phyloP scores from a whole-genome alignment of 2,113 vertebrate species.

The Epinephelus cyanopodus region DNA sequence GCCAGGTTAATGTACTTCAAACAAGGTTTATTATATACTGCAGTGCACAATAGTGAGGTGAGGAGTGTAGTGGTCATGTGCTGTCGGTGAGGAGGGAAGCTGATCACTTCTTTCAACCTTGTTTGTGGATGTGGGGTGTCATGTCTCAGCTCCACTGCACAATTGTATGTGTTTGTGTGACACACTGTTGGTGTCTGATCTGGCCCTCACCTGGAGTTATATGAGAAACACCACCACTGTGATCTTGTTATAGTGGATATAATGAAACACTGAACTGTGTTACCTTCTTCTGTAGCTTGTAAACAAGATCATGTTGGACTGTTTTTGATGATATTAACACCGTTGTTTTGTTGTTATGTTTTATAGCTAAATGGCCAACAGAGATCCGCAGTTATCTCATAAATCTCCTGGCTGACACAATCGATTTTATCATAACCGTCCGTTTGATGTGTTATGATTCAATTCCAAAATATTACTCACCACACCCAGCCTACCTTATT shows the following conservation, averaged over 20 bases:
- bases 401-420: background rate
- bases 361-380: background rate
- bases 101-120: conserved; percentile 31
- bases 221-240: background rate
- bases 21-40: conserved; percentile 84
- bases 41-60: conserved; percentile 75
- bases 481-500: background rate
- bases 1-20: conserved; percentile 86
- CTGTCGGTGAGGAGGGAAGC: conserved; percentile 48
- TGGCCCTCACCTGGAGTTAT: background rate
- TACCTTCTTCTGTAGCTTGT: background rate
- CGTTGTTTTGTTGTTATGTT: conserved; percentile 14
- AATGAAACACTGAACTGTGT: background rate
- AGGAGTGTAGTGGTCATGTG: conserved; percentile 48
- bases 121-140: conserved; percentile 20
- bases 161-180: background rate
- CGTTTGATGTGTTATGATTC: background rate
- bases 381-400: background rate
- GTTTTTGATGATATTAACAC: background rate
- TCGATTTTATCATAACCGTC: background rate
- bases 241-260: background rate
- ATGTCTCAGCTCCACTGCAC: conserved; percentile 11
- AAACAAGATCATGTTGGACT: background rate
- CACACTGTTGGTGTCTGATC: background rate
- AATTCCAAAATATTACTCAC: background rate